Conservation (phyloP, 2,888 invertebrate genomes). For the Pediacus dermestoides region DNA sequence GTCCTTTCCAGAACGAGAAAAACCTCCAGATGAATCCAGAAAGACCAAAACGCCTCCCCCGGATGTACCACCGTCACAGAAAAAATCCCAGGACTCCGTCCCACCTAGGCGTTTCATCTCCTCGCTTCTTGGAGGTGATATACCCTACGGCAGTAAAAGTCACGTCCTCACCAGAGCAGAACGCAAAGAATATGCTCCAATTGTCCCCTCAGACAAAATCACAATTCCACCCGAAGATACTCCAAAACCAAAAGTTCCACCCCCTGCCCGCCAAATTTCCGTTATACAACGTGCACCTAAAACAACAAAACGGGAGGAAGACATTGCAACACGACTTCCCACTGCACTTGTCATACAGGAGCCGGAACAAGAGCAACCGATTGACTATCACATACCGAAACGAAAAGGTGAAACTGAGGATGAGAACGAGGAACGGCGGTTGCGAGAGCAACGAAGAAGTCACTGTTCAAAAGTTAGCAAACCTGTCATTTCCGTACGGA, state of each 20-base stretch:
- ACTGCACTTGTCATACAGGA: conserved; percentile 32
- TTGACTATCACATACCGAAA: conserved; percentile 84
- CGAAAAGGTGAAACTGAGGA: conserved; percentile 66
- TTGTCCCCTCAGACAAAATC: conserved; percentile 58
- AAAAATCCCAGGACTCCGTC: conserved; percentile 32
- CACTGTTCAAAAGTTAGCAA: conserved; percentile 66
- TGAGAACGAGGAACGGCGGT: conserved; percentile 65
- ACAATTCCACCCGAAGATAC: conserved; percentile 57
- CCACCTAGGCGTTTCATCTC: conserved; percentile 70
- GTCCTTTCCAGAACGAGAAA: conserved; percentile 40
- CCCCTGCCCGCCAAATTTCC: conserved; percentile 46
- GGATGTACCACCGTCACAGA: conserved; percentile 40
- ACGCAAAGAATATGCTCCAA: conserved; percentile 71
- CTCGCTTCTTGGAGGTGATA: conserved; percentile 75
- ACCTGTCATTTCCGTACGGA: conserved; percentile 58
- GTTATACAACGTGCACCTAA: conserved; percentile 53
- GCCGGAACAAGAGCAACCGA: conserved; percentile 67
- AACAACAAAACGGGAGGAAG: conserved; percentile 50
- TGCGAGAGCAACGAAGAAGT: conserved; percentile 65
- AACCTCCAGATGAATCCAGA: conserved; percentile 43
- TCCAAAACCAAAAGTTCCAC: conserved; percentile 40
- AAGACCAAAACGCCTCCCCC: conserved; percentile 45
- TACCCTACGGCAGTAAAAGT: conserved; percentile 76
- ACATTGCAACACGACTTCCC: conserved; percentile 38
- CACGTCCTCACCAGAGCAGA: conserved; percentile 79